Percentiles rank a stretch among this genome's conserved stretches.
These are phyloP conservation scores for Argyresthia albistria DNA, from an alignment of 2,888 invertebrate species.

Conservation along the genomic window DNA sequence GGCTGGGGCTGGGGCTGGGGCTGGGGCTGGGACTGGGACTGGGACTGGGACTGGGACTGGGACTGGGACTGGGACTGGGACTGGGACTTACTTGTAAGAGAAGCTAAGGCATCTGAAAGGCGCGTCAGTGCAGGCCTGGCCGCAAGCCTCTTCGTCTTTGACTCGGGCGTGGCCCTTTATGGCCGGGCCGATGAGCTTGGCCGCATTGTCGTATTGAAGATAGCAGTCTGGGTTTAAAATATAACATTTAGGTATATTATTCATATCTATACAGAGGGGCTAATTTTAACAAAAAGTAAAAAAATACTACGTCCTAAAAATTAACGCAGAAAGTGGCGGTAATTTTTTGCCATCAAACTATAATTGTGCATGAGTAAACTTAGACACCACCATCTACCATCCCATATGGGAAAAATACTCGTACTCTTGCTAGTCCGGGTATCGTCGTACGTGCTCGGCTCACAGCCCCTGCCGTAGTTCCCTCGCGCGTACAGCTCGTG, in stretches of 20 bases:
- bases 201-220: slow-evolving; percentile 83
- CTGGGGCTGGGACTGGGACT: no score
- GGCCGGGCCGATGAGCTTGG: slow-evolving; percentile 76
- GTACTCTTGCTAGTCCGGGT: slow-evolving; percentile 24
- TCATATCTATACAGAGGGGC: no score
- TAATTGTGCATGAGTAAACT: no score
- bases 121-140: slow-evolving; percentile 74
- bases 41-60: no score
- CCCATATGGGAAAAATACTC: no score
- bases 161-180: slow-evolving; percentile 77
- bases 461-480: slow-evolving; percentile 87
- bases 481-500: slow-evolving; percentile 86
- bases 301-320: no score
- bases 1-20: no score
- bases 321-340: no score
- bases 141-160: slow-evolving; percentile 77
- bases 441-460: slow-evolving; percentile 74
- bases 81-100: slow-evolving; percentile 68
- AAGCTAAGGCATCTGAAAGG: slow-evolving; percentile 83
- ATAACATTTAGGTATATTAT: no score
- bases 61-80: not conserved
- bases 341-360: no score
- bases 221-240: slow-evolving; percentile 76
- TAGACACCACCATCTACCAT: no score
- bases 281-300: no score